Evolutionary conservation across 2,888 invertebrate species (phyloP).

Genomic region (Drosophila subquinaria): DNA sequence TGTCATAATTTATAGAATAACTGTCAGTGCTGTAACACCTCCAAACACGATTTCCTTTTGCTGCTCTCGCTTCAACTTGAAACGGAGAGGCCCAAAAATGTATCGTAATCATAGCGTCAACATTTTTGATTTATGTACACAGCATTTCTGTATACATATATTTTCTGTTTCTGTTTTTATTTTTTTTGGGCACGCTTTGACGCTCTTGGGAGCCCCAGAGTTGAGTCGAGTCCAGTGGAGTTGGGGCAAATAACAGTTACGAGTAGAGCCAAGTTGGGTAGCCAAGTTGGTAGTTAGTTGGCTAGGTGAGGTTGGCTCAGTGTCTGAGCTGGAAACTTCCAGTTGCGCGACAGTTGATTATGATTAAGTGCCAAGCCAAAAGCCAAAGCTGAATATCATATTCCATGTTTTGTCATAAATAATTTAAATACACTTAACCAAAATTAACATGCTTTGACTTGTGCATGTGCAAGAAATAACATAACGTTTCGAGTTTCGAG

Average conservation of each 20-base stretch:
- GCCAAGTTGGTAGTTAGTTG: slow-evolving; percentile 43
- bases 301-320: slow-evolving; percentile 48
- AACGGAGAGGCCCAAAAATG: slow-evolving; percentile 55
- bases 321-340: slow-evolving; percentile 53
- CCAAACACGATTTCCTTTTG: slow-evolving; percentile 71
- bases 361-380: slow-evolving; percentile 76
- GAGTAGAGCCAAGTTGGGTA: slow-evolving; percentile 50
- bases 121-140: slow-evolving; percentile 77
- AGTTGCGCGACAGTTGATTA: slow-evolving; percentile 79
- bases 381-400: slow-evolving; percentile 70
- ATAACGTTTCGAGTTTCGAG: not conserved
- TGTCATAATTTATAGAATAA: slow-evolving; percentile 83
- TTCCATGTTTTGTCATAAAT: slow-evolving; percentile 72
- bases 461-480: slow-evolving; percentile 6
- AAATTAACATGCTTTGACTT: slow-evolving; percentile 39
- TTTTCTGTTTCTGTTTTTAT: slow-evolving; percentile 19
- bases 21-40: slow-evolving; percentile 81
- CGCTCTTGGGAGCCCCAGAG: slow-evolving; percentile 56
- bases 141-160: slow-evolving; percentile 60
- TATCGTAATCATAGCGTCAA: slow-evolving; percentile 80
- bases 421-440: slow-evolving; percentile 57
- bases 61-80: slow-evolving; percentile 29
- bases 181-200: slow-evolving; percentile 56
- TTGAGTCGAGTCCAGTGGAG: not conserved
- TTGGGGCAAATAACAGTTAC: slow-evolving; percentile 51